A percentile compares a stretch with the other conserved stretches of the same genome.
Evolutionary conservation across 2,888 invertebrate species (phyloP).

Genomic region (Dryocosmus kuriphilus): DNA sequence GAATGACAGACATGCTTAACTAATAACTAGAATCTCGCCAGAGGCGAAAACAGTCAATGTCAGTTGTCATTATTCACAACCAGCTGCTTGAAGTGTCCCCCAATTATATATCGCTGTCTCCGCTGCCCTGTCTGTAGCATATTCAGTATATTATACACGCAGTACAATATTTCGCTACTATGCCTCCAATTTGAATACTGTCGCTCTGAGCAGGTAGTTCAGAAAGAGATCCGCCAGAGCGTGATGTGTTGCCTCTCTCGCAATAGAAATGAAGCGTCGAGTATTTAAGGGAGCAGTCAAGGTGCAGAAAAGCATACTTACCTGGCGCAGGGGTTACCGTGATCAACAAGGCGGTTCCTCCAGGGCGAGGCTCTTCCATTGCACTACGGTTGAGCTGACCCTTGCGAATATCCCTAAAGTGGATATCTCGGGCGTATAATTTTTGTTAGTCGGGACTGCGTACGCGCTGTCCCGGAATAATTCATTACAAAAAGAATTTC

Average conservation of each 20-base stretch:
- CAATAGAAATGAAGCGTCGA: background rate
- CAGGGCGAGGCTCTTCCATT: slow-evolving; percentile 79
- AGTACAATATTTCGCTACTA: no score
- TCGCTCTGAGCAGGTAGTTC: background rate
- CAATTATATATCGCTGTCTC: background rate
- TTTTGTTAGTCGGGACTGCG: slow-evolving; percentile 64
- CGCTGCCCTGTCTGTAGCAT: background rate
- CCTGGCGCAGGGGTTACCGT: slow-evolving; percentile 80
- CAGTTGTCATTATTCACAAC: slow-evolving; percentile 9
- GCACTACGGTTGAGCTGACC: slow-evolving; percentile 80
- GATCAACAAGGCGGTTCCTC: slow-evolving; percentile 78
- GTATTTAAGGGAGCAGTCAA: no score
- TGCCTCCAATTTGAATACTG: background rate
- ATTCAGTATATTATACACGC: no score
- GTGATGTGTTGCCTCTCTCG: background rate
- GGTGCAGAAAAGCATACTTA: slow-evolving; percentile 78
- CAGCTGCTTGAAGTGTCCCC: background rate
- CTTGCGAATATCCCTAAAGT: slow-evolving; percentile 78
- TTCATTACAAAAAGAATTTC: no score
- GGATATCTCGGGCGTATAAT: slow-evolving; percentile 77
- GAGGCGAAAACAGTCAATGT: slow-evolving; percentile 16
- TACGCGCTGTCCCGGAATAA: slow-evolving; percentile 43
- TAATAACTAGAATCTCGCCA: slow-evolving; percentile 6
- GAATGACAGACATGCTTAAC: slow-evolving; percentile 4
- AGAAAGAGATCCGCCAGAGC: background rate